Percentiles rank a stretch among this genome's conserved stretches.
Conservation (phyloP, 1,140 invertebrate species). For the Paraescarpia echinospica region DNA sequence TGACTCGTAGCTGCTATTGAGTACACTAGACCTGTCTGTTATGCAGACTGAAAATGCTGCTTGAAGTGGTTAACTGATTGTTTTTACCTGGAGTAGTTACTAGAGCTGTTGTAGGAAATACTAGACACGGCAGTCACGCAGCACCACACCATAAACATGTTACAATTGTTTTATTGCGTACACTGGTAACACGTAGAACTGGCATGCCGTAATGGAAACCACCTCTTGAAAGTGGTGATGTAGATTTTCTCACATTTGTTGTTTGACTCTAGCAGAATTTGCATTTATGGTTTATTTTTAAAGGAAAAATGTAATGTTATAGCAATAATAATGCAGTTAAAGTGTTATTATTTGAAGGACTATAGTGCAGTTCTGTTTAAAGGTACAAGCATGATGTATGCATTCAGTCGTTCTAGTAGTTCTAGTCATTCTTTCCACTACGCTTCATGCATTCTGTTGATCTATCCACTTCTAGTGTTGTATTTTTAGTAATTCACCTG, state of each 20-base stretch:
- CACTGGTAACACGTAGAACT: background rate
- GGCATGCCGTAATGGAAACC: background rate
- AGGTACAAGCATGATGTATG: background rate
- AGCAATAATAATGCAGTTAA: background rate
- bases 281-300: background rate
- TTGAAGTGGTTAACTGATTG: background rate
- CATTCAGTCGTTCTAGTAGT: too few species aligned
- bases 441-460: background rate
- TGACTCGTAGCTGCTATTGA: background rate
- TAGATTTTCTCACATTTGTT: background rate
- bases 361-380: background rate
- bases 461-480: background rate
- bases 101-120: background rate
- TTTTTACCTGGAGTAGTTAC: background rate
- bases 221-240: background rate
- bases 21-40: background rate
- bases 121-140: background rate
- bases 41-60: background rate
- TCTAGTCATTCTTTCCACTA: too few species aligned
- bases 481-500: background rate
- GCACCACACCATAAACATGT: background rate
- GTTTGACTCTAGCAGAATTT: background rate
- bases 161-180: background rate
- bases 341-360: background rate
- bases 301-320: background rate